A percentile compares a stretch with the other conserved stretches of the same genome.
phyloP scores from a whole-genome alignment of 2,888 invertebrate genomes.

The Leucophora obtusa region DNA sequence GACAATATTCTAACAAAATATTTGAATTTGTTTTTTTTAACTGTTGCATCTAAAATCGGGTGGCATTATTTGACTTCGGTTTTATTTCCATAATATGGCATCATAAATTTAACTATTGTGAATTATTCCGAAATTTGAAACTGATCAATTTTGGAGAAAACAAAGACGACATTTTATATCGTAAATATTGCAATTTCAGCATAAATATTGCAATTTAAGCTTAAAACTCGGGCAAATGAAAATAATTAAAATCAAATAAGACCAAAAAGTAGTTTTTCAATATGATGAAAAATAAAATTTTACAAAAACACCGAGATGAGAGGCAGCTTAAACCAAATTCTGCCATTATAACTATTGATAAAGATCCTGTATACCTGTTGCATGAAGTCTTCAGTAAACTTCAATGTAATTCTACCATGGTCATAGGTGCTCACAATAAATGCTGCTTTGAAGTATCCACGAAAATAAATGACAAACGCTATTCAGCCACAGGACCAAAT shows the following conservation, averaged over 20 bases:
- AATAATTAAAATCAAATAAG: not conserved
- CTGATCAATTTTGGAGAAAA: not conserved
- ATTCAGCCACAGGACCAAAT: constrained; percentile 6
- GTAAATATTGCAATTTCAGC: not conserved
- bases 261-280: not conserved
- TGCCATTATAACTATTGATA: not conserved
- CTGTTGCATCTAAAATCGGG: no score
- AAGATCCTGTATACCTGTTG: constrained; percentile 4
- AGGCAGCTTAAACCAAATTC: not conserved
- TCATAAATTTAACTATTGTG: not conserved
- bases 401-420: not conserved
- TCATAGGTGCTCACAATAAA: constrained; percentile 44
- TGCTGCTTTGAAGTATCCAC: constrained; percentile 35
- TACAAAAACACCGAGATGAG: not conserved
- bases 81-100: not conserved
- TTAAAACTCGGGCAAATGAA: not conserved
- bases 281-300: not conserved
- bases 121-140: not conserved
- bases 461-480: constrained; percentile 1
- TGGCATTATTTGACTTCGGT: not conserved
- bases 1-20: no score
- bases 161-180: not conserved
- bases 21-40: no score
- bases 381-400: constrained; percentile 4
- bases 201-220: not conserved